phyloP scores from a whole-genome alignment of 2,888 invertebrate genomes.

The Andrena marginata region DNA sequence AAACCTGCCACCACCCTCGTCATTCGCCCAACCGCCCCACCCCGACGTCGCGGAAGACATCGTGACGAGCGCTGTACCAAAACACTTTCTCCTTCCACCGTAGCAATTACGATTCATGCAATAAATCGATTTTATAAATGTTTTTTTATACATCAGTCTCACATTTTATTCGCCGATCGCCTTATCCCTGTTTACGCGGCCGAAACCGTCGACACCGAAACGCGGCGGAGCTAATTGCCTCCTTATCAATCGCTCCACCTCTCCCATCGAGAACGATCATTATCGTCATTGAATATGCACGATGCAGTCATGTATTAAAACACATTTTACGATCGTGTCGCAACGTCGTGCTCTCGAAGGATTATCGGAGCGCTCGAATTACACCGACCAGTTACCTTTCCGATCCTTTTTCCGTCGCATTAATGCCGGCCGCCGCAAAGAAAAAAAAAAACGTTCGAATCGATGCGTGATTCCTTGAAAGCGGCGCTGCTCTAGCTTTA shows the following conservation, averaged over 20 bases:
- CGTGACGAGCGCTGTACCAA: constrained; percentile 75
- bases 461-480: constrained; percentile 15
- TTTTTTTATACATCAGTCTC: constrained; percentile 76
- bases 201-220: too few relatives aligned
- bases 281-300: not conserved
- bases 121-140: constrained; percentile 81
- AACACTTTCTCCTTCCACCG: constrained; percentile 63
- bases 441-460: not conserved
- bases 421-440: not conserved
- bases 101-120: constrained; percentile 74
- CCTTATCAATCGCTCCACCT: too few relatives aligned
- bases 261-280: not conserved
- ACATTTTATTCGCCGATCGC: not conserved
- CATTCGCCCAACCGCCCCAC: constrained; percentile 50
- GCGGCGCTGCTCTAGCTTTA: not conserved
- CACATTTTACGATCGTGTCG: not conserved
- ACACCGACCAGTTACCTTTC: constrained; percentile 4
- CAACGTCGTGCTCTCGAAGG: not conserved
- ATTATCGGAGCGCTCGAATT: not conserved
- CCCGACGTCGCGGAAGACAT: constrained; percentile 68
- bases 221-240: too few relatives aligned
- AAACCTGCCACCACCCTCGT: constrained; percentile 24
- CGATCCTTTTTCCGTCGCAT: not conserved
- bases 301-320: not conserved
- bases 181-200: too few relatives aligned